Percentiles rank a stretch among this genome's conserved stretches.
These are phyloP conservation scores for Panzeria rudis DNA, from an alignment of 2,888 invertebrate genomes.

Conservation along the genomic window DNA sequence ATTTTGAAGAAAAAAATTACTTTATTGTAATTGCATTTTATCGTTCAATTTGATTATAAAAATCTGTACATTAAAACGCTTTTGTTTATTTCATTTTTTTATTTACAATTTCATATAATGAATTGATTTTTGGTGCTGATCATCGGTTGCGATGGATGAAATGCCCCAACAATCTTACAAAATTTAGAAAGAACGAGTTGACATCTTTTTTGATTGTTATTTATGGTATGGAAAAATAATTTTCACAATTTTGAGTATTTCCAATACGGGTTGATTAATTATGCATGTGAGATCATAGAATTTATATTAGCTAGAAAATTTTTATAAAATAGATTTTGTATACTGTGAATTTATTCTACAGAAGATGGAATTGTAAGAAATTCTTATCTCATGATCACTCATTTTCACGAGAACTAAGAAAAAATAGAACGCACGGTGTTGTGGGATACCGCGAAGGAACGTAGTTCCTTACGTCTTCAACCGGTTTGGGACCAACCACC, in stretches of 20 bases:
- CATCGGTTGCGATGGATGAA: conserved; percentile 4
- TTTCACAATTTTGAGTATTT: conserved; percentile 16
- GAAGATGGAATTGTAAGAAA: no score
- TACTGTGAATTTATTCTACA: no score
- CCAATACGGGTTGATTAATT: conserved; percentile 40
- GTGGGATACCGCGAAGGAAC: no score
- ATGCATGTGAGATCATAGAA: background rate
- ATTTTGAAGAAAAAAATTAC: background rate
- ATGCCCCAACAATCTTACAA: conserved; percentile 18
- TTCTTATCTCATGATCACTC: no score
- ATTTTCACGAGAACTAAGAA: background rate
- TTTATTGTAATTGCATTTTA: conserved; percentile 63
- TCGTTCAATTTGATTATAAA: conserved; percentile 64
- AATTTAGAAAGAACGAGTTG: conserved; percentile 46
- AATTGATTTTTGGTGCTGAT: conserved; percentile 45
- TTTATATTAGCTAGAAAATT: background rate
- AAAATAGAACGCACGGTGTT: no score
- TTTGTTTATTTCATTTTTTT: conserved; percentile 35
- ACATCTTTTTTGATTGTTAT: conserved; percentile 48
- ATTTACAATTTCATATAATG: conserved; percentile 48
- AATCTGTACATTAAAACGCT: conserved; percentile 55
- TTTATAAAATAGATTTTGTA: no score
- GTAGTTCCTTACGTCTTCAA: no score
- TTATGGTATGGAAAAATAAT: conserved; percentile 25
- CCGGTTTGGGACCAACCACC: no score